Evolutionary conservation across 2,113 vertebrate species (phyloP).

Genomic region (Apodemus speciosus): DNA sequence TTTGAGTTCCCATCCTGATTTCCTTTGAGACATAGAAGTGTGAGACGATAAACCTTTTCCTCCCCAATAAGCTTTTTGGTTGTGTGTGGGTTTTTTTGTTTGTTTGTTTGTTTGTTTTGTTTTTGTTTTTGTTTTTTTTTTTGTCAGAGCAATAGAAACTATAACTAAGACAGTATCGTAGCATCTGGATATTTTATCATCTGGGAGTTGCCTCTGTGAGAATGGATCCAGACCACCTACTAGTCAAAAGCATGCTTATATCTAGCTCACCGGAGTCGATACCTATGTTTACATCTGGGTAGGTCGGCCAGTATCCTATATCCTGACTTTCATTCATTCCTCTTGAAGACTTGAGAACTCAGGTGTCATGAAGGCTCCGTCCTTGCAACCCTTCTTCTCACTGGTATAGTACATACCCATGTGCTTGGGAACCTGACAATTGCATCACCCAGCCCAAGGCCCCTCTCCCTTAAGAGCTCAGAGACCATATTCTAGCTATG

Average conservation of each 20-base stretch:
- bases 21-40: background rate
- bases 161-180: background rate
- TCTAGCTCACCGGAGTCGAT: rapidly evolving
- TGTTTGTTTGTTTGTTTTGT: too few species aligned
- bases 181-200: background rate
- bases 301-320: rapidly evolving
- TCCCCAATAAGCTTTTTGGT: background rate
- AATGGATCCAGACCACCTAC: background rate
- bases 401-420: background rate
- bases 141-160: background rate
- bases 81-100: too few species aligned
- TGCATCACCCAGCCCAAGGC: background rate
- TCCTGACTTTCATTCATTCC: background rate
- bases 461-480: background rate
- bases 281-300: background rate
- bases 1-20: background rate
- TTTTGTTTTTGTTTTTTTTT: too few species aligned
- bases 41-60: background rate
- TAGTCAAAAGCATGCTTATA: background rate
- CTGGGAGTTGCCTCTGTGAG: background rate
- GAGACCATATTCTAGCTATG: background rate
- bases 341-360: background rate
- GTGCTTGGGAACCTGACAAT: too few species aligned
- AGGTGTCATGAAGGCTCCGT: background rate
- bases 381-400: rapidly evolving